Evolutionary conservation across 2,113 vertebrate genomes (phyloP), one percentile per base, ranked within the genome.

Genomic region (Aegypius monachus): DNA sequence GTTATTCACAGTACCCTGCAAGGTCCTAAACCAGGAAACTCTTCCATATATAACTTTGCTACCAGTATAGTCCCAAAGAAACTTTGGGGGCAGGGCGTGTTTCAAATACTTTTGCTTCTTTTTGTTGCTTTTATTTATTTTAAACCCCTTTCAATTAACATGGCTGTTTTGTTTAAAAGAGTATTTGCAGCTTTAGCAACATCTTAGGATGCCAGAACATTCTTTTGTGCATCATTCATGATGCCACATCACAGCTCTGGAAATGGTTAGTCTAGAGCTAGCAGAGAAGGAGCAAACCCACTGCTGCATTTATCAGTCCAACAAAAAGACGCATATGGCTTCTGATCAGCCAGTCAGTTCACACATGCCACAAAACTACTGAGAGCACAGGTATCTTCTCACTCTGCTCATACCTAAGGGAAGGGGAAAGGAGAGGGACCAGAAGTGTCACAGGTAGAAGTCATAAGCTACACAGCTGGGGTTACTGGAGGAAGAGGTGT

Each of bases 201-300:
- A 36, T 84, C 73, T 67, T 26, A 5, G 9, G 36, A 38, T 72
- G 81, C 93, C 95, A 94, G 93, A 88, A 91, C 89, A 82, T 97
- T 97, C 84, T 63, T 95, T 20, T 18, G 84, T 63, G 93, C 81
- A 7, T 93, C 77, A 2, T 84, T 94, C 70, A 17, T 0, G 66
- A 7, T 92, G 95, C 92, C 95, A 96, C 84, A 94, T 87, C 87
- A 86, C 72, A 19, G 23, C 86, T 86, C 94, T 94, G 90, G 92
- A 78, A 93, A 61, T 6, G 59, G 91, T 94, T 70, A 63, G 90
- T 2, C 43, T 11, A 3, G 83, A 71, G 73, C 23, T 7, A 61
- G 72, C 5, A 15, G 86, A 21, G 94, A 40, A 2, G 58, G 62
- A 81, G 73, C 32, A 5, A 16, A 56, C 48, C 55, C 50, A 5